Base-by-base conservation (phyloP, 2,888 invertebrate species). In the Agrochola lychnidis region DNA sequence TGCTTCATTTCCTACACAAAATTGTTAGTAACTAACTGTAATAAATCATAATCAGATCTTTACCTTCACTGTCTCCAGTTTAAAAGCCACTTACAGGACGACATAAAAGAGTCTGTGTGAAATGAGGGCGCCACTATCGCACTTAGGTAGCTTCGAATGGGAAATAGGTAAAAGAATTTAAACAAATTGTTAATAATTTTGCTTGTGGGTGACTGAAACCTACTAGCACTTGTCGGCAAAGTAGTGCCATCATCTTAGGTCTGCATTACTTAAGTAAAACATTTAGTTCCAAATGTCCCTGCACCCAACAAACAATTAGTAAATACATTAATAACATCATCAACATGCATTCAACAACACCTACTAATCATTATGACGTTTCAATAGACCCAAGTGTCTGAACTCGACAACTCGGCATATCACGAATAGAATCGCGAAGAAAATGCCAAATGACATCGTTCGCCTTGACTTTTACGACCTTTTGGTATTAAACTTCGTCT, bases 381-480 rank as follows among this genome's bases (percentile, higher is more conserved):
- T 83, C 79, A 86, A 87, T 87, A 67, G 76, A 69, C 6, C 40
- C 22, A 53, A 59, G 57, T 30, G 25, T 22, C 36, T 66, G n/a
- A 53, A 53, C 51, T 51, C 25, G 30, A 70, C 22, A 42, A 66
- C 25, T 74, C 75, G 83, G 45, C 70, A 73, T 87, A 83, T 86
- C 86, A 83, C 78, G 79, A 73, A 59, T 45, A 57, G 70, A 72
- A 70, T 74, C 73, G 56, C 53, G 9, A 57, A 69, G 30, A 61
- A 79, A 82, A 86, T 83, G 72, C 69, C 78, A 71, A 70, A 72
- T 75, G 78, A 82, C 76, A 78, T 67, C 56, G 69, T 56, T 72
- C 59, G n/a, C 73, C 85, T 85, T 88, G 87, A 86, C 86, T 64
- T 40, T 12, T 40, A 10, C 30, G 82, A 84, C 84, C 82, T 82